phyloP scores from a whole-genome alignment of 2,113 vertebrate species.

The Numenius arquata region DNA sequence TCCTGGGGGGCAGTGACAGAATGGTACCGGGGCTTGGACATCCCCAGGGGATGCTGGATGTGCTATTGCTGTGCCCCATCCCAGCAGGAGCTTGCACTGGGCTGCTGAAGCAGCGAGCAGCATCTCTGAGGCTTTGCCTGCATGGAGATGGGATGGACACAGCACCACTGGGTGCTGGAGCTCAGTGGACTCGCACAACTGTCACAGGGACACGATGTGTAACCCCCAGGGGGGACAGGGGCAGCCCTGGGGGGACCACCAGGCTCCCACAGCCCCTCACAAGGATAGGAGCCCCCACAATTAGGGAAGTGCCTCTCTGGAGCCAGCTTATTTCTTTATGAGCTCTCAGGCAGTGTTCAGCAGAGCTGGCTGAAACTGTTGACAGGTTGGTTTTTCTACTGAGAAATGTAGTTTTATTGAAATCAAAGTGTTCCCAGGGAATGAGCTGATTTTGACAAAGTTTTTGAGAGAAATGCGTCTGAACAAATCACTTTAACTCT shows the following conservation, averaged over 20 bases:
- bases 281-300: not conserved
- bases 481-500: conserved; percentile 60
- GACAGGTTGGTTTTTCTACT: not conserved
- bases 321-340: not conserved
- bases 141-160: rapidly evolving
- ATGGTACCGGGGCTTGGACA: rapidly evolving
- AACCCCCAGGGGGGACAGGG: not conserved
- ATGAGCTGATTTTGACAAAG: not conserved
- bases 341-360: not conserved
- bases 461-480: conserved; percentile 19
- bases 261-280: rapidly evolving
- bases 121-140: not conserved
- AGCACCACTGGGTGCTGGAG: not conserved
- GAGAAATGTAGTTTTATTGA: not conserved
- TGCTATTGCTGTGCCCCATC: not conserved
- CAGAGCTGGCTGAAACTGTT: not conserved
- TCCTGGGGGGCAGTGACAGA: rapidly evolving
- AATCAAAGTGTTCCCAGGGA: conserved; percentile 32
- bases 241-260: not conserved
- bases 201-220: not conserved
- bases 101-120: not conserved
- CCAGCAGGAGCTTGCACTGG: not conserved
- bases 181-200: rapidly evolving
- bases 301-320: not conserved
- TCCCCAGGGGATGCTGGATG: not conserved